Evolutionary conservation across 2,113 vertebrate genomes (phyloP).

Genomic region (Formicarius rufipectus): DNA sequence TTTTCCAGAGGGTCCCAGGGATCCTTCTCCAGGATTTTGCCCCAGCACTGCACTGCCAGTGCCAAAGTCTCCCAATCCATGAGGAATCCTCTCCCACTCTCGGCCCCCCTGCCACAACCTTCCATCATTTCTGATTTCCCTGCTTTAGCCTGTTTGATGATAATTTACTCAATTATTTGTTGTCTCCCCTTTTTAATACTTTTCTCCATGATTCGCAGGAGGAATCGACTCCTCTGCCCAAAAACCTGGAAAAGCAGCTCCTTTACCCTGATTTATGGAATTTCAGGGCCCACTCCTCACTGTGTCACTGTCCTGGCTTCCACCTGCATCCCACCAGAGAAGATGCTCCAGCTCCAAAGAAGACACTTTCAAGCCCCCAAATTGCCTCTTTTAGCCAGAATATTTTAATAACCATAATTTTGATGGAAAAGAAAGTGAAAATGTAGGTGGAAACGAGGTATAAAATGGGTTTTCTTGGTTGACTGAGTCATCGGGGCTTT

Average conservation of each 20-base stretch:
- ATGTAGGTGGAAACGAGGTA: not conserved
- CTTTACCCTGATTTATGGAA: accelerated
- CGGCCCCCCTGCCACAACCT: not conserved
- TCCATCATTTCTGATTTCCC: accelerated
- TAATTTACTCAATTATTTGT: accelerated
- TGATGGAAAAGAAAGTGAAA: not conserved
- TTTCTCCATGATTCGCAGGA: not conserved
- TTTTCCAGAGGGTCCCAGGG: accelerated
- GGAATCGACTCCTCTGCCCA: not conserved
- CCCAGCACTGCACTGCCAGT: accelerated
- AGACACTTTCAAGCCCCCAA: not conserved
- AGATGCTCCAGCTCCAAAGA: not conserved
- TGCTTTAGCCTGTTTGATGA: accelerated
- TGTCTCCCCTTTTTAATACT: not conserved
- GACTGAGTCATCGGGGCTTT: slow-evolving; percentile 27
- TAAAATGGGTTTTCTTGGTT: not conserved
- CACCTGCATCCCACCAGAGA: not conserved
- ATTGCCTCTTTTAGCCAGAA: not conserved
- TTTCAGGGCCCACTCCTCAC: accelerated
- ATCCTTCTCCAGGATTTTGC: accelerated
- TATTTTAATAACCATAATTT: not conserved
- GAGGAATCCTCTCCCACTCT: accelerated
- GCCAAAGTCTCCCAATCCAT: accelerated
- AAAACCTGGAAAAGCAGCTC: not conserved
- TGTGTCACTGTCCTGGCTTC: accelerated